These are phyloP conservation scores for Petrophora chlorosata DNA, from an alignment of 2,888 invertebrate species.

Conservation along the genomic window DNA sequence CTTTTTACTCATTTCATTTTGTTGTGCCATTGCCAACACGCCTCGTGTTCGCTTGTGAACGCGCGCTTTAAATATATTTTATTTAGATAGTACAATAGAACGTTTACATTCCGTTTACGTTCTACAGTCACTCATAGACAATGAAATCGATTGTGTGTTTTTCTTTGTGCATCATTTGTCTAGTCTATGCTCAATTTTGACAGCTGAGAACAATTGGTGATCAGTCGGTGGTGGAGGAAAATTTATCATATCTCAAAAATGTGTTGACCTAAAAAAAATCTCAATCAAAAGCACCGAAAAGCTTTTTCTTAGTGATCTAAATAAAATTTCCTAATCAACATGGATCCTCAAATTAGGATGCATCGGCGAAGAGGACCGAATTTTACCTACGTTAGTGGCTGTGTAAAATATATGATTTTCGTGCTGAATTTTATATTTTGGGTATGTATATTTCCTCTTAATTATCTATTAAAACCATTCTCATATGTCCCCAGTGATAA, in stretches of 20 bases:
- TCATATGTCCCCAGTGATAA: constrained; percentile 10
- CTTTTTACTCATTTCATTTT: too few relatives aligned
- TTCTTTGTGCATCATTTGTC: not conserved
- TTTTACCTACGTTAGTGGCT: constrained; percentile 92
- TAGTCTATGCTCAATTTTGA: constrained; percentile 2
- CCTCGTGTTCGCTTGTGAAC: too few relatives aligned
- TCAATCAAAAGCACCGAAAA: not conserved
- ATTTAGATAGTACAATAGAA: too few relatives aligned
- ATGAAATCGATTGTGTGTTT: too few relatives aligned
- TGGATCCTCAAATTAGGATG: constrained; percentile 64
- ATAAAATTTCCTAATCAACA: constrained; percentile 13
- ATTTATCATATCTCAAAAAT: constrained; percentile 7
- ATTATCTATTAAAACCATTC: not conserved
- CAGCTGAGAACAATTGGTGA: not conserved
- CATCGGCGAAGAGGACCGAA: constrained; percentile 87
- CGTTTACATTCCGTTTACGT: too few relatives aligned
- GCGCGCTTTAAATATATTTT: too few relatives aligned
- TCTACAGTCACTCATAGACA: too few relatives aligned
- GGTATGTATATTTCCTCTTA: constrained; percentile 84
- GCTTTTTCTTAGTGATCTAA: not conserved
- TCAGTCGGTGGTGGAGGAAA: not conserved
- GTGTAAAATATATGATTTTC: constrained; percentile 95
- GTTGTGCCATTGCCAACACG: too few relatives aligned
- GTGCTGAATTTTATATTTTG: constrained; percentile 94
- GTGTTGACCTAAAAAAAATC: constrained; percentile 4